Evolutionary conservation across 2,113 vertebrate genomes (phyloP), one percentile per base, ranked within the genome.

Genomic region (Scomber japonicus): DNA sequence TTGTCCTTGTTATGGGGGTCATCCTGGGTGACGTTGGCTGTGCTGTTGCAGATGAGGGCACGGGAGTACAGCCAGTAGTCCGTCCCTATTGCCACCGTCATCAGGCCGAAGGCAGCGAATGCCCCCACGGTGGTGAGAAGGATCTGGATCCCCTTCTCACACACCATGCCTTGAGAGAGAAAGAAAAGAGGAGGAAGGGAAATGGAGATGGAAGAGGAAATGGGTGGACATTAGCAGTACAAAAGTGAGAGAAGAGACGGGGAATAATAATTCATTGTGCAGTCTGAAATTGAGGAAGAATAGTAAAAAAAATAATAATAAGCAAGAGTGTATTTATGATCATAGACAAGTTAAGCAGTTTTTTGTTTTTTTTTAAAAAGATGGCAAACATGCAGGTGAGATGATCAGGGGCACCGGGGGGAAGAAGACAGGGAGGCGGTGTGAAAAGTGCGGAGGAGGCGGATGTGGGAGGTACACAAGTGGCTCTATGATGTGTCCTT

Each of bases 41-140:
- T 97, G 92, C 95, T 97, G 94, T 98, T 97, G 94, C 97, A 98
- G 93, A 98, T 97, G 85, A 96, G 88, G 84, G 96, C 97, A 35
- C 97, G 95, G 74, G 97, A 96, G 88, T 98, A 98, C 60, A 98
- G 96, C 97, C 97, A 98, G 92, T 98, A 98, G 93, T 98, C 97
- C 17, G 97, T 98, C 94, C 97, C 97, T 85, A 98, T 97, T 81
- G 97, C 96, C 84, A 98, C 97, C 85, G 97, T 97, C 97, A 98
- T 98, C 94, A 98, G 96, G 93, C 97, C 96, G 72, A 98, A 98
- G 93, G 97, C 96, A 4, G 97, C 97, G 71, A 98, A 98, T 64
- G 97, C 97, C 89, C 97, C 97, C 87, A 97, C 96, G 68, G 95
- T 97, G 89, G 97, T 97, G 94, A 98, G 94, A 67, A 97, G 94